phyloP scores from a whole-genome alignment of 2,888 invertebrate species.

The Sesia apiformis region DNA sequence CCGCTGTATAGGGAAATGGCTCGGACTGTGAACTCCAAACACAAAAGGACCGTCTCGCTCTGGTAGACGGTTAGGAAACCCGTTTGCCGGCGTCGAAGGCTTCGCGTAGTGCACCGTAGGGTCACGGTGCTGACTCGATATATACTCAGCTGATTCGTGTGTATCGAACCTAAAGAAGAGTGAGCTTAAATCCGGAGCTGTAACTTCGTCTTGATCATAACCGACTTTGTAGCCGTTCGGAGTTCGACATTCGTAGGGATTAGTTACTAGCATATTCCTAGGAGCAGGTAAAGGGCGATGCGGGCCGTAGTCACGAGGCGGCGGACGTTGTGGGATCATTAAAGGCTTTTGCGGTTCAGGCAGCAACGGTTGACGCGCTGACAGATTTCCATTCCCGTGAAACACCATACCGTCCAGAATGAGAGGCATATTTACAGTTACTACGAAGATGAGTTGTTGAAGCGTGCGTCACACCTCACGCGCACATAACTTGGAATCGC shows the following conservation, averaged over 20 bases:
- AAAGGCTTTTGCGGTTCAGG: conserved; percentile 66
- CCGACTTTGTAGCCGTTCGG: conserved; percentile 63
- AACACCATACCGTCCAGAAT: conserved; percentile 70
- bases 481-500: conserved; percentile 58
- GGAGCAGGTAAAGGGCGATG: conserved; percentile 49
- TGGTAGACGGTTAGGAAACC: conserved; percentile 52
- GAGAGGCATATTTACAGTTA: conserved; percentile 70
- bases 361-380: conserved; percentile 65
- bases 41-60: conserved; percentile 76
- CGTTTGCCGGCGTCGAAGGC: conserved; percentile 60
- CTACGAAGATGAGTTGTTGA: conserved; percentile 35
- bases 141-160: conserved; percentile 58
- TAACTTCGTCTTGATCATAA: conserved; percentile 66
- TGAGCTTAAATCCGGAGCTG: conserved; percentile 54
- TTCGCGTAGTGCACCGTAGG: conserved; percentile 60
- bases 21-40: conserved; percentile 74
- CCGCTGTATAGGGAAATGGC: conserved; percentile 58
- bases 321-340: conserved; percentile 59
- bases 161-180: conserved; percentile 66
- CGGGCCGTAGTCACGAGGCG: conserved; percentile 57
- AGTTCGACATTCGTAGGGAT: conserved; percentile 59
- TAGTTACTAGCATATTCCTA: conserved; percentile 56
- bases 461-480: conserved; percentile 36
- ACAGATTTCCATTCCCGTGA: conserved; percentile 65
- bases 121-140: conserved; percentile 58